Percentiles rank a stretch among this genome's conserved stretches.
phyloP scores from a whole-genome alignment of 2,797 vertebrate species.

The Darevskia nairensis region DNA sequence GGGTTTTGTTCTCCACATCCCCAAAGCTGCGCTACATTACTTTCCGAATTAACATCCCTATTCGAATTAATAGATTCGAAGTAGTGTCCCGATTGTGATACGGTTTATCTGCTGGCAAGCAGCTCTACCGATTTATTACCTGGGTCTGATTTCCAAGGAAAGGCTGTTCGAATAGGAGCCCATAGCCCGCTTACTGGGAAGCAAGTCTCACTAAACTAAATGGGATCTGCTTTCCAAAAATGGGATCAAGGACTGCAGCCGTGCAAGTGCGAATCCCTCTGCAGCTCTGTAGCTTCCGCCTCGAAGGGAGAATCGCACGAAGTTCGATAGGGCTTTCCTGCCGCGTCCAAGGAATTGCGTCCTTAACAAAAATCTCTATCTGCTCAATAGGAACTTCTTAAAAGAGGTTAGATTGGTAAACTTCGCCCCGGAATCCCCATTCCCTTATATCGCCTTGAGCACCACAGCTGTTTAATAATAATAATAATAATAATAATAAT shows the following conservation, averaged over 20 bases:
- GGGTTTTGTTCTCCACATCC: not conserved
- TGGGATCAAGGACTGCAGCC: no score
- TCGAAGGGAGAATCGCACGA: not conserved
- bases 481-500: no score
- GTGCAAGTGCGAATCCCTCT: no score
- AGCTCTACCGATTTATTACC: no score
- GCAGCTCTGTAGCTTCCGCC: no score
- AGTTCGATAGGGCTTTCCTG: not conserved
- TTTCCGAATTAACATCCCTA: not conserved
- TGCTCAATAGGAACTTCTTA: not conserved
- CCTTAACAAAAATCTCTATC: not conserved
- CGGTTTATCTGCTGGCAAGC: not conserved
- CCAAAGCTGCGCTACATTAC: not conserved
- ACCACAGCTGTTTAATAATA: not conserved
- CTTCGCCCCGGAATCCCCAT: no score
- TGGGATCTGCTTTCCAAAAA: no score
- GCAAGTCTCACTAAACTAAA: no score
- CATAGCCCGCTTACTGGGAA: no score
- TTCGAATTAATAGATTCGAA: not conserved
- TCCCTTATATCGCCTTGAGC: not conserved
- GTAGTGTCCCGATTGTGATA: not conserved
- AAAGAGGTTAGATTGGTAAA: not conserved
- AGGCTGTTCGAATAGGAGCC: not conserved
- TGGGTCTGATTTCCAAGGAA: not conserved
- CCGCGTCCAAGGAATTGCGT: no score